phyloP scores from a whole-genome alignment of 1,140 invertebrate genomes.

The Mycetomoellerius zeteki region DNA sequence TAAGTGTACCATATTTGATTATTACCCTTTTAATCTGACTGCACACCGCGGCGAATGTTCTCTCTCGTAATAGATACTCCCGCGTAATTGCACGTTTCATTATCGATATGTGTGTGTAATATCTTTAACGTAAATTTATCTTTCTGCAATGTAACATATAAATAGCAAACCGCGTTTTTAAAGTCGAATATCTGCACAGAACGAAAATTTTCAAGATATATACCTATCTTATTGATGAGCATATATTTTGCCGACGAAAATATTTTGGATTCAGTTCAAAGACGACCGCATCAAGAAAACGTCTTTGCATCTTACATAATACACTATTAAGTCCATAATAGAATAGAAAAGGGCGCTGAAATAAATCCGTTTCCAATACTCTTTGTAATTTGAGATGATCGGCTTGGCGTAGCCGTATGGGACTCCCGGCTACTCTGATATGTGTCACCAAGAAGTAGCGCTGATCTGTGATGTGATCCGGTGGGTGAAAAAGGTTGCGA shows the following conservation, averaged over 20 bases:
- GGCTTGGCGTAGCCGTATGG: slow-evolving; percentile 76
- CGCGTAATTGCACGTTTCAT: slow-evolving; percentile 27
- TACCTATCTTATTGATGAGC: not conserved
- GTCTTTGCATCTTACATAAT: slow-evolving; percentile 48
- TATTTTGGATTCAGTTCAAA: slow-evolving; percentile 25
- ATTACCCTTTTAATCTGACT: slow-evolving; percentile 86
- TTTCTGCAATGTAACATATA: not conserved
- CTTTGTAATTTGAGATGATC: slow-evolving; percentile 84
- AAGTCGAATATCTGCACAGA: not conserved
- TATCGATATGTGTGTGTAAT: not conserved
- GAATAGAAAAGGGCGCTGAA: slow-evolving; percentile 74
- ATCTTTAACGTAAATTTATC: slow-evolving; percentile 16
- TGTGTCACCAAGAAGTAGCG: slow-evolving; percentile 71
- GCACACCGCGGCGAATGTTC: slow-evolving; percentile 37
- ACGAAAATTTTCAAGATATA: not conserved
- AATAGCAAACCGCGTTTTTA: not conserved
- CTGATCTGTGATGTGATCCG: slow-evolving; percentile 75
- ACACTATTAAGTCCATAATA: slow-evolving; percentile 75
- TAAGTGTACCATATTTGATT: slow-evolving; percentile 85
- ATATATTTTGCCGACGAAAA: not conserved
- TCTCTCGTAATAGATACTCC: slow-evolving; percentile 42
- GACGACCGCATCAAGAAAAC: slow-evolving; percentile 10
- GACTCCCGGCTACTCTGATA: slow-evolving; percentile 67
- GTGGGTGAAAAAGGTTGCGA: slow-evolving; percentile 70
- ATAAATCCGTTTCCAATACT: slow-evolving; percentile 84